Percentiles rank a stretch among this genome's conserved stretches.
Conservation (phyloP, 1,140 invertebrate species). For the Atta colombica region DNA sequence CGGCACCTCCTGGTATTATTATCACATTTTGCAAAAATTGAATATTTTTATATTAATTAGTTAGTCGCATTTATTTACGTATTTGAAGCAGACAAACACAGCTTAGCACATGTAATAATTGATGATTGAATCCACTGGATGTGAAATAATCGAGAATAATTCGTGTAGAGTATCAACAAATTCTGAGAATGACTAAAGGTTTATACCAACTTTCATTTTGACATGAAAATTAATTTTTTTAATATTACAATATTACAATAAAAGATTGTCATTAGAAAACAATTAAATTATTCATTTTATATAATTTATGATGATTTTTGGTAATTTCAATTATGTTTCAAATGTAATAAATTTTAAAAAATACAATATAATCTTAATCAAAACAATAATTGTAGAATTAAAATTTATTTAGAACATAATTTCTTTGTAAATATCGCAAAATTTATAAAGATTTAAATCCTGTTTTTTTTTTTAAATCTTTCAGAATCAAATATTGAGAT, state of each 20-base stretch:
- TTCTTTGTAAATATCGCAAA: neutral
- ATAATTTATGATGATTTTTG: neutral
- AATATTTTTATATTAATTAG: conserved; percentile 53
- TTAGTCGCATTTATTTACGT: conserved; percentile 43
- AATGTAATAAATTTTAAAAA: neutral
- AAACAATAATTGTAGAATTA: neutral
- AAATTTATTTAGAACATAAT: neutral
- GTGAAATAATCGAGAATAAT: neutral
- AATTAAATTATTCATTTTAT: neutral
- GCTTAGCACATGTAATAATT: neutral
- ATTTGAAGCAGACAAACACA: neutral
- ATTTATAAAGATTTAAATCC: conserved; percentile 2
- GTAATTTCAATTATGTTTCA: neutral
- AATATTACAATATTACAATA: neutral
- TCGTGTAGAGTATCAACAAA: neutral
- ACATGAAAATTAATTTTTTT: neutral
- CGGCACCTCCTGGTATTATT: conserved; percentile 3
- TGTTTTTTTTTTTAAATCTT: neutral
- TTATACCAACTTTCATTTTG: neutral
- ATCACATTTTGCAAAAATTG: conserved; percentile 20
- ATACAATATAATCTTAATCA: neutral
- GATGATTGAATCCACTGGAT: neutral
- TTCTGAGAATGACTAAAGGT: neutral
- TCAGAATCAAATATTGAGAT: neutral
- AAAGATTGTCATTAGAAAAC: neutral